Percentiles rank a stretch among this genome's conserved stretches.
Conservation (phyloP, 2,797 vertebrate species). For the Lutjanus argentimaculatus region DNA sequence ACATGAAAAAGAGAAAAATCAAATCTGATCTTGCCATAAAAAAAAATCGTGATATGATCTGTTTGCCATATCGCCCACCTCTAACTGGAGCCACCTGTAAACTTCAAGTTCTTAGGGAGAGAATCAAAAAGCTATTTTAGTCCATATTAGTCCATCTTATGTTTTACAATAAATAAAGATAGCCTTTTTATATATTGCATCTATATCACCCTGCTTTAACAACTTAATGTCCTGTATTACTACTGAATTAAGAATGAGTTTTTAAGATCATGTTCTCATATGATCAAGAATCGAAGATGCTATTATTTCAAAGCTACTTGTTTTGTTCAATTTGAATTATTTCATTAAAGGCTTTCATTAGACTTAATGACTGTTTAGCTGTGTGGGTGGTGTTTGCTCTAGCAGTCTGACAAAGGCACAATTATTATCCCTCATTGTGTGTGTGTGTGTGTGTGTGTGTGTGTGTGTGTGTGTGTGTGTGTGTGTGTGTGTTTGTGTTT, state of each 20-base stretch:
- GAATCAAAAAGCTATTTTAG: background rate
- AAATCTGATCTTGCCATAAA: too few species aligned
- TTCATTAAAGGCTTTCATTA: background rate
- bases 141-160: background rate
- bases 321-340: background rate
- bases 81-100: too few species aligned
- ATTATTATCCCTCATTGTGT: background rate
- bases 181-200: too few species aligned
- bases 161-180: too few species aligned
- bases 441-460: too few species aligned
- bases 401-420: background rate
- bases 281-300: background rate
- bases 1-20: too few species aligned
- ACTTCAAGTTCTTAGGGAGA: too few species aligned
- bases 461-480: background rate
- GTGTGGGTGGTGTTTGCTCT: conserved; percentile 2
- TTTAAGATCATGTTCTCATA: background rate
- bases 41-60: too few species aligned
- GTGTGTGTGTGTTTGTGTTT: too few species aligned
- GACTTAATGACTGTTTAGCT: conserved; percentile 14
- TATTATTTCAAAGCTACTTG: background rate
- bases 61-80: too few species aligned
- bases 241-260: background rate
- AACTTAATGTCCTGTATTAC: background rate
- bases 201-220: too few species aligned